These are phyloP conservation scores for Actinemys pallida DNA, from an alignment of 2,113 vertebrate genomes.

Conservation along the genomic window DNA sequence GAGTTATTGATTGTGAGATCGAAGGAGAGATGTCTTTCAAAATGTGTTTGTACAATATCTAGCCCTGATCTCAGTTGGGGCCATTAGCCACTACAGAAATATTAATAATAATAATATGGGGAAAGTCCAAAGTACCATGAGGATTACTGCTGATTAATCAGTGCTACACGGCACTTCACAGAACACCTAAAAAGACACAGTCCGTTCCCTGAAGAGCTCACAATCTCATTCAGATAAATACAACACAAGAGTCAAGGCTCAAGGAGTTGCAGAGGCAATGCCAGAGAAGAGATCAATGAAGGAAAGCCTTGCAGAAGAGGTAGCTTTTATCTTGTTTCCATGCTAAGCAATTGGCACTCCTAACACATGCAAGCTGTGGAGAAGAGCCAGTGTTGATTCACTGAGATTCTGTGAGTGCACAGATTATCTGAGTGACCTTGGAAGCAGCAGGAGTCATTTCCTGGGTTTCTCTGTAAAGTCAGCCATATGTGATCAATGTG, in stretches of 20 bases:
- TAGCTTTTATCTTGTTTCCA: neutral
- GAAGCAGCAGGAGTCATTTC: neutral
- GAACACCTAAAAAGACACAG: neutral
- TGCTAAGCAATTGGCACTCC: neutral
- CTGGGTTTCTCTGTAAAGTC: neutral
- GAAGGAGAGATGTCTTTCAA: neutral
- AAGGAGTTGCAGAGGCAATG: neutral
- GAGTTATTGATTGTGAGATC: fast-evolving
- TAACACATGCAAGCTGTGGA: too few species aligned
- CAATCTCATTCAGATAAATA: neutral
- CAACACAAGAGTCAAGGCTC: neutral
- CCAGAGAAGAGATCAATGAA: neutral
- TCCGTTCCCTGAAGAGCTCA: neutral
- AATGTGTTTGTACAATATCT: fast-evolving
- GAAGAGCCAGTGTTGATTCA: neutral
- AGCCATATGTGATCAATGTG: neutral
- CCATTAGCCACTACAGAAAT: neutral
- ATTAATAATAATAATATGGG: neutral
- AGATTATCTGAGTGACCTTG: neutral
- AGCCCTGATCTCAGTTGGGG: neutral
- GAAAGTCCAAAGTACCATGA: fast-evolving
- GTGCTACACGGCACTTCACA: neutral
- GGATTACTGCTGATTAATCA: neutral
- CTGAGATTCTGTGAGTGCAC: neutral
- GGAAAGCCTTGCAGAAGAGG: neutral